Evolutionary conservation across 2,797 vertebrate species (phyloP).

Genomic region (Sebastes iracundus): DNA sequence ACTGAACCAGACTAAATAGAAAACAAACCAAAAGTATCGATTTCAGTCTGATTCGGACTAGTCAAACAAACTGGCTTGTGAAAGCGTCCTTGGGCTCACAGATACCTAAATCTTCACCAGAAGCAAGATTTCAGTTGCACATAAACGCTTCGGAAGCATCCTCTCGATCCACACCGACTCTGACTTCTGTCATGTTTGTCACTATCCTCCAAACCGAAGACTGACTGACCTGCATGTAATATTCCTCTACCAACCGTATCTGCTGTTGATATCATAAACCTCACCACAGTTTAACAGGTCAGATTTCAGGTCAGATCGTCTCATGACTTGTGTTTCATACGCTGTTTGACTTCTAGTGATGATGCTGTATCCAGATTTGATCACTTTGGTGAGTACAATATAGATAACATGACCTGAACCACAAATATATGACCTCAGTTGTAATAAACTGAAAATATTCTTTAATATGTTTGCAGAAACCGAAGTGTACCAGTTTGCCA

Average conservation of each 20-base stretch:
- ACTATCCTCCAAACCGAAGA: too few species aligned
- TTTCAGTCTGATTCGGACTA: too few species aligned
- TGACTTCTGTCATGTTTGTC: neutral
- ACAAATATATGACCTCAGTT: neutral
- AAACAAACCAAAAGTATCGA: too few species aligned
- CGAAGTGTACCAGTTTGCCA: neutral
- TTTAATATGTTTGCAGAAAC: neutral
- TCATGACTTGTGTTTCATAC: neutral
- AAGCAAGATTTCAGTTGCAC: neutral
- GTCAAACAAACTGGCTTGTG: too few species aligned
- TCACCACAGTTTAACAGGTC: neutral
- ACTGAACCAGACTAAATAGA: too few species aligned
- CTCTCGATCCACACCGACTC: neutral
- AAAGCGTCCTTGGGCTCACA: too few species aligned
- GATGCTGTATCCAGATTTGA: neutral
- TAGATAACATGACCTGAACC: neutral
- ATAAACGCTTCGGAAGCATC: neutral
- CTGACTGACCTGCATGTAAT: neutral
- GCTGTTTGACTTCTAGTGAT: neutral
- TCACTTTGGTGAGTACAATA: neutral
- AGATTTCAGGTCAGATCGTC: neutral
- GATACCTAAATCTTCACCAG: neutral
- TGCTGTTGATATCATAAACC: neutral
- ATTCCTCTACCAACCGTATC: neutral
- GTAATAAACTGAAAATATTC: neutral